phyloP scores from a whole-genome alignment of 2,888 invertebrate genomes.

The Acronicta alni region DNA sequence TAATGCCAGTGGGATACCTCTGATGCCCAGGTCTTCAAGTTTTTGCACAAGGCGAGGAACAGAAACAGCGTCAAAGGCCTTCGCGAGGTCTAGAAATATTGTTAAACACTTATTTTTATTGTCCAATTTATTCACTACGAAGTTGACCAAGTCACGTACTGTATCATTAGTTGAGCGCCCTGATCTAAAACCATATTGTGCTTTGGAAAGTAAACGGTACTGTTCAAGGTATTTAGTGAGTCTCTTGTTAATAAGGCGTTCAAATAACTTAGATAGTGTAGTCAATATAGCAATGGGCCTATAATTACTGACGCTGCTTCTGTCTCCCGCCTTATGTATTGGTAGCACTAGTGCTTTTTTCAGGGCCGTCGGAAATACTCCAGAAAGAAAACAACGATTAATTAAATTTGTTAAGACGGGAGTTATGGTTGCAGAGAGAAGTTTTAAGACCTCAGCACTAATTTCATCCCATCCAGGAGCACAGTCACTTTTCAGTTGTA shows the following conservation, averaged over 20 bases:
- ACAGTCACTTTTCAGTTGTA: background rate
- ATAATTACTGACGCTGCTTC: slow-evolving; percentile 17
- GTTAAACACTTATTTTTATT: slow-evolving; percentile 8
- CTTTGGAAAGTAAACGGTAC: background rate
- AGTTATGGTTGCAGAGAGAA: background rate
- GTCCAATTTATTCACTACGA: slow-evolving; percentile 5
- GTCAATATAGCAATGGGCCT: slow-evolving; percentile 3
- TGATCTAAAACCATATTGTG: slow-evolving; percentile 8
- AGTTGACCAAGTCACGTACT: no score
- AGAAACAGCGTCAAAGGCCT: slow-evolving; percentile 9
- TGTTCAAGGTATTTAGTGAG: slow-evolving; percentile 6
- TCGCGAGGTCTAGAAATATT: slow-evolving; percentile 15
- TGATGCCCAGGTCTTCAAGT: slow-evolving; percentile 6
- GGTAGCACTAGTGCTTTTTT: slow-evolving; percentile 7
- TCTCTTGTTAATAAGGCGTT: background rate
- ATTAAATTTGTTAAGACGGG: slow-evolving; percentile 1
- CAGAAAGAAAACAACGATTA: slow-evolving; percentile 1
- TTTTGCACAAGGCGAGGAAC: background rate
- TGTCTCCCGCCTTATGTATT: slow-evolving; percentile 17
- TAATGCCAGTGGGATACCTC: slow-evolving; percentile 2
- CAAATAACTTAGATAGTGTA: no score
- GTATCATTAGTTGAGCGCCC: slow-evolving; percentile 8
- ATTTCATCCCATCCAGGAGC: slow-evolving; percentile 2
- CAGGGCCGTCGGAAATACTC: no score
- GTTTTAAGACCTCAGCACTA: background rate